Conservation (phyloP, 2,797 vertebrate genomes). For the Oreochromis grahami region DNA sequence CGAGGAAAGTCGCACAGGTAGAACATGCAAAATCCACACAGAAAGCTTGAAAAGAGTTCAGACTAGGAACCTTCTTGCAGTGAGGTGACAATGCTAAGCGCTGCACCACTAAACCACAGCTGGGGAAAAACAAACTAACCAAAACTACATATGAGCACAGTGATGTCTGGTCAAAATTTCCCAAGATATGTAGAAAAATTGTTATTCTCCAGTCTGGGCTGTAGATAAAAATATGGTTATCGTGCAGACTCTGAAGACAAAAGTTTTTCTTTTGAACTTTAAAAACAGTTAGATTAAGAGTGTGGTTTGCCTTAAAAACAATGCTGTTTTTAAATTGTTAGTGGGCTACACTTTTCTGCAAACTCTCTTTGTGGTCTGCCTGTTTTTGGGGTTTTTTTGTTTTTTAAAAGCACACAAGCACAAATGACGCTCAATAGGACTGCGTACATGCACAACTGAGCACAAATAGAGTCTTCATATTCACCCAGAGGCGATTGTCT, state of each 20-base stretch:
- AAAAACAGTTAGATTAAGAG: neutral
- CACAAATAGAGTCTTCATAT: neutral
- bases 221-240: neutral
- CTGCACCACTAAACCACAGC: accelerated
- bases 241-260: neutral
- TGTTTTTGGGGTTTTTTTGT: accelerated
- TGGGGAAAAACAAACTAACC: neutral
- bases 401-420: neutral
- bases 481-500: conserved; percentile 1
- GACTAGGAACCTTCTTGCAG: neutral
- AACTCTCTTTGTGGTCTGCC: neutral
- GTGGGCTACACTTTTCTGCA: neutral
- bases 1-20: neutral
- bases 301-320: neutral
- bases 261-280: neutral
- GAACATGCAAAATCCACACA: neutral
- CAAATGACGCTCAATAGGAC: neutral
- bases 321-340: neutral
- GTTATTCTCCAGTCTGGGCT: neutral
- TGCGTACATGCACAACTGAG: neutral
- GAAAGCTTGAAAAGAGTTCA: neutral
- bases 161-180: neutral
- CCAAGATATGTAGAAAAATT: neutral
- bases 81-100: neutral
- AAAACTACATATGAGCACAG: neutral